phyloP scores from a whole-genome alignment of 1,140 invertebrate species.

The Leucophenga varia region DNA sequence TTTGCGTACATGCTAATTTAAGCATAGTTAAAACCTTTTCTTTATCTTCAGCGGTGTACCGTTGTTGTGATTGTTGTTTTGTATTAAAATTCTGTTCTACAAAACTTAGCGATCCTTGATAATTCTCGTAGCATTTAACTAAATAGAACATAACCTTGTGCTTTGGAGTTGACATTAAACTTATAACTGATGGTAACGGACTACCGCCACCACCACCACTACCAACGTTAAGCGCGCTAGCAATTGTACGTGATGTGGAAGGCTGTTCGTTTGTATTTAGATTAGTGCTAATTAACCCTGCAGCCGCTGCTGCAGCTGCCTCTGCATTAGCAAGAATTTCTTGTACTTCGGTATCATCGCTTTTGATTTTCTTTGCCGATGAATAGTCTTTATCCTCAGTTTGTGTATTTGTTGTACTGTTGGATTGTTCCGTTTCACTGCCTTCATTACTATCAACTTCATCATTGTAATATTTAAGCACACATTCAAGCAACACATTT shows the following conservation, averaged over 20 bases:
- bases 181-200: conserved; percentile 22
- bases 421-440: background rate
- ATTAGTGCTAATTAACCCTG: background rate
- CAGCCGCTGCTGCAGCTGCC: conserved; percentile 6
- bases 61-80: background rate
- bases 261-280: conserved; percentile 1
- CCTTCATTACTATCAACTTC: conserved; percentile 26
- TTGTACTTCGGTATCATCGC: conserved; percentile 49
- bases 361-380: conserved; percentile 52
- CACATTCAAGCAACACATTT: conserved; percentile 67
- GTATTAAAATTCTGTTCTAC: conserved; percentile 55
- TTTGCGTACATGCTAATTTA: conserved; percentile 16
- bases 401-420: background rate
- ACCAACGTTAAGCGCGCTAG: conserved; percentile 10
- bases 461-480: conserved; percentile 60
- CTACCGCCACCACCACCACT: conserved; percentile 18
- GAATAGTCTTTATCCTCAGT: conserved; percentile 40
- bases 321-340: conserved; percentile 43
- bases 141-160: conserved; percentile 39
- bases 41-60: background rate
- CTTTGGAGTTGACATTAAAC: conserved; percentile 35
- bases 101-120: conserved; percentile 20
- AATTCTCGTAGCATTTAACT: conserved; percentile 40
- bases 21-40: conserved; percentile 4
- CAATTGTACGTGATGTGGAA: background rate